Evolutionary conservation across 1,140 invertebrate genomes (phyloP).

Genomic region (Drosophila fuyamai): DNA sequence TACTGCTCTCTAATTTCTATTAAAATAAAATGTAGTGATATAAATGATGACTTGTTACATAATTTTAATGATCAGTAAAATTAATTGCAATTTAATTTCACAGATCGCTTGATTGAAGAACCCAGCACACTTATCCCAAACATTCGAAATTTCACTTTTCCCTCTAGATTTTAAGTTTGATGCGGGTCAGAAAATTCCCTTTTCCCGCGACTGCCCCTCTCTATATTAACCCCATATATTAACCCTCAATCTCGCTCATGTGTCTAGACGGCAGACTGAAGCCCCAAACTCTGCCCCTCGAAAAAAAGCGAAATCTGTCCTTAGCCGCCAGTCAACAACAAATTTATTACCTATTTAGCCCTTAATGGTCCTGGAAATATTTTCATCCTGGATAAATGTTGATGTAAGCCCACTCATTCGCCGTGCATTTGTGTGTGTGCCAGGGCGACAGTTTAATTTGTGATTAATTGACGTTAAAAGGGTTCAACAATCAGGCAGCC

Average conservation of each 20-base stretch:
- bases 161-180: slow-evolving; percentile 22
- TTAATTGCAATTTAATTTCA: slow-evolving; percentile 12
- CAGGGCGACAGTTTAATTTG: slow-evolving; percentile 72
- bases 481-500: slow-evolving; percentile 65
- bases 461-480: slow-evolving; percentile 83
- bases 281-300: slow-evolving; percentile 16
- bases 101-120: slow-evolving; percentile 2
- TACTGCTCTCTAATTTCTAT: not conserved
- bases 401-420: slow-evolving; percentile 29
- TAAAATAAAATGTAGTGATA: not conserved
- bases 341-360: slow-evolving; percentile 83
- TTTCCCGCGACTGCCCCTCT: slow-evolving; percentile 1
- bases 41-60: not conserved
- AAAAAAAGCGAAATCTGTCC: slow-evolving; percentile 64
- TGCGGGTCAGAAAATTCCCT: slow-evolving; percentile 30
- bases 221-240: slow-evolving; percentile 33
- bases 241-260: slow-evolving; percentile 34
- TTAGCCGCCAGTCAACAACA: slow-evolving; percentile 70
- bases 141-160: slow-evolving; percentile 6
- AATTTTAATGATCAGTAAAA: slow-evolving; percentile 7
- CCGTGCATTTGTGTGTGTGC: slow-evolving; percentile 9
- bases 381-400: slow-evolving; percentile 68
- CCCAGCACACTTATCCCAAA: slow-evolving; percentile 12
- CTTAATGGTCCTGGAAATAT: slow-evolving; percentile 76
- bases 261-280: slow-evolving; percentile 61